Evolutionary conservation across 2,113 vertebrate species (phyloP), one percentile per base, ranked within the genome.

Genomic region (Psettodes erumei): DNA sequence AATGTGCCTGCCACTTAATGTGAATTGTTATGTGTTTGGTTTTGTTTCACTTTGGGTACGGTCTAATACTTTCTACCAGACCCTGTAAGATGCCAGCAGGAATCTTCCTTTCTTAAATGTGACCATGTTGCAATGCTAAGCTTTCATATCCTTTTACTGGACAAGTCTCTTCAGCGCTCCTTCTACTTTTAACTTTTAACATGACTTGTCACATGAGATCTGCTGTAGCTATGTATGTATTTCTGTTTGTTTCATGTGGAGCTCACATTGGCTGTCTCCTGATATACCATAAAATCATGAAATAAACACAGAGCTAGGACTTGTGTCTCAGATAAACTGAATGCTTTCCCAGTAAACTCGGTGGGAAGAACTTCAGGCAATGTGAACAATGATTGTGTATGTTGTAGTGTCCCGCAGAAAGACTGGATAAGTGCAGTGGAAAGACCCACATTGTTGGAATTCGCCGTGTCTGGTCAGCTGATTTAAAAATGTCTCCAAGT

Each of bases 391-490:
- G 70, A 58, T 43, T 47, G 42, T 74, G 63, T 79, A 58, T 81
- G 78, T 68, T 67, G 25, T 23, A 37, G 51, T 25, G 60, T 51
- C 47, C 13, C 27, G 40, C 50, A 42, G 77, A 79, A 43, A 51
- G 50, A 65, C 3, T 63, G 59, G 25, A 53, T 70, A 42, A 58
- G 9, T 62, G 50, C 32, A 43, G 56, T 70, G 79, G 77, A 86
- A 84, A 77, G 37, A 1, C 35, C 8, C 51, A 18, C 58, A 75
- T 71, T 83, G 81, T 83, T 84, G 62, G 79, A 45, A 59, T 68
- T 84, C 60, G n/a, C n/a, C n/a, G n/a, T n/a, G n/a, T 62, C 61
- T 50, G 50, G 68, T 89, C 88, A 90, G 81, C 81, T 85, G 86
- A 73, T 77, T 59, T 30, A 23, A 66, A 65, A 71, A 25, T 71